Base-by-base conservation (phyloP, 2,797 vertebrate species). In the Odontamblyopus rebecca region DNA sequence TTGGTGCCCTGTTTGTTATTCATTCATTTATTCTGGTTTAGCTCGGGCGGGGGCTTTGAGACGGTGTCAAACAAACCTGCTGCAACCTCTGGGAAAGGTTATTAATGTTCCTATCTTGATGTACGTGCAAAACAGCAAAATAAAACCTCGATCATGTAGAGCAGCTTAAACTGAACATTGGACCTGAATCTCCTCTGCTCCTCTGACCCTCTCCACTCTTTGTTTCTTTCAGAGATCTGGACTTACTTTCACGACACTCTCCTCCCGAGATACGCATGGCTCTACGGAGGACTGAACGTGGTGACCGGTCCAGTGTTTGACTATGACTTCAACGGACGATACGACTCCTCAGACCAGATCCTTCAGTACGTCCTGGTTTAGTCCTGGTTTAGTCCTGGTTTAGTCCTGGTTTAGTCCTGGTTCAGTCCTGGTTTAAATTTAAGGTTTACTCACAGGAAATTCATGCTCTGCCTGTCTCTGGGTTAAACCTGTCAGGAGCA, bases 221-320 rank as follows among this genome's bases (percentile, higher is more conserved):
- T 5, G 69, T 11, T 18, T 41, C 12, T 67, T 15, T 9, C 85
- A 99, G 98, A 83, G 60, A 85, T 98, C 66, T 99, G 98, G 98
- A 81, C 87, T 35, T 96, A 95, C 81, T 94, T 99, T 66, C 95
- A 96, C 8, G 73, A 76, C 18, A 74, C 78, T 11, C 75, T 97
- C 0, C 74, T 99, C 27, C 89, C 82, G 67, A 92, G 87, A 67
- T 97, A 96, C 5, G 91, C 95, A 3, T 56, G 75, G 44, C 56
- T 84, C 54, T 96, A 94, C 80, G 96, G 93, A 0, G 93, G 95
- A 0, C 18, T 97, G 35, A 96, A 96, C 7, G 93, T 97, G 6
- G 87, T 97, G 30, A 92, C 88, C 0, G 98, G 98, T 0, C 98
- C 98, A 0, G 94, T 89, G 29, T 99, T 97, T 66, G 97, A 99